A percentile compares a stretch with the other conserved stretches of the same genome.
Evolutionary conservation across 2,888 invertebrate species (phyloP).

Genomic region (Dryocosmus kuriphilus): DNA sequence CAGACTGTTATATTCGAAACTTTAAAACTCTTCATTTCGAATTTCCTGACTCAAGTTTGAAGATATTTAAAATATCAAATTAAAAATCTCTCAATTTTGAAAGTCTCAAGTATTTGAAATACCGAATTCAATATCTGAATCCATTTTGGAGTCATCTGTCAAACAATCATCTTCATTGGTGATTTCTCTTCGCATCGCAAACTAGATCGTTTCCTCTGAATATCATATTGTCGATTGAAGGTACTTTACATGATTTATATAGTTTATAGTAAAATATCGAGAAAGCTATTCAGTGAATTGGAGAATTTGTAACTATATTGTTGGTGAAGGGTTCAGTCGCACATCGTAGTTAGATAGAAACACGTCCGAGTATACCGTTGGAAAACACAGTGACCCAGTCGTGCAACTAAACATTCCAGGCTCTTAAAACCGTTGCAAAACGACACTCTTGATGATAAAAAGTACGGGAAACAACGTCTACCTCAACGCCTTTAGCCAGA

Average conservation of each 20-base stretch:
- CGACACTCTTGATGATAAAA: constrained; percentile 10
- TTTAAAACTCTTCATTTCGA: neutral
- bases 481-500: neutral
- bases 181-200: neutral
- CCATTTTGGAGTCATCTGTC: neutral
- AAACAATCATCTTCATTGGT: neutral
- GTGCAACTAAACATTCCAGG: constrained; percentile 33
- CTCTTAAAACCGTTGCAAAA: constrained; percentile 37
- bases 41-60: neutral
- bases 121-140: neutral
- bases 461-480: neutral
- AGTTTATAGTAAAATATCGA: constrained; percentile 1
- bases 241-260: neutral
- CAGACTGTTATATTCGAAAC: neutral
- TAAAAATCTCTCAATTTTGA: no score
- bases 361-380: constrained; percentile 26
- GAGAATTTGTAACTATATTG: neutral
- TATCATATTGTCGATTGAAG: neutral
- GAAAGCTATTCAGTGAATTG: constrained; percentile 2
- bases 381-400: constrained; percentile 37
- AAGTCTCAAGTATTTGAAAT: neutral
- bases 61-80: neutral
- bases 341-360: constrained; percentile 13
- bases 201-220: neutral
- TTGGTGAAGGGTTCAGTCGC: neutral